Percentiles rank a stretch among this genome's conserved stretches.
phyloP scores from a whole-genome alignment of 2,888 invertebrate species.

The Ennomos fuscantarius region DNA sequence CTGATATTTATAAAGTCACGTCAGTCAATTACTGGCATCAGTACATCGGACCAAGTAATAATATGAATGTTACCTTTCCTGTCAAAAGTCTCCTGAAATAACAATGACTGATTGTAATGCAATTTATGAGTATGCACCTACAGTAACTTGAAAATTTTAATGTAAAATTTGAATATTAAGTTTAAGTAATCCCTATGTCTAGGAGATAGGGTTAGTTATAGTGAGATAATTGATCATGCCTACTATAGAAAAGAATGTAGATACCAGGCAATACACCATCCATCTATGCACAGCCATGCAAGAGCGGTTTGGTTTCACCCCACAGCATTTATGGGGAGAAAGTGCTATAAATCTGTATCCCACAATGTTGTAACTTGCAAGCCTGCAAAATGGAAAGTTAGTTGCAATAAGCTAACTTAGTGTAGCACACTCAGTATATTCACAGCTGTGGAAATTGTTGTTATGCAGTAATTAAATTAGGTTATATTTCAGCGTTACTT shows the following conservation, averaged over 20 bases:
- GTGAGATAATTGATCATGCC: too few species aligned
- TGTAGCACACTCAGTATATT: slow-evolving; percentile 5
- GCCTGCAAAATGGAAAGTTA: slow-evolving; percentile 37
- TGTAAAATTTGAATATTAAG: too few species aligned
- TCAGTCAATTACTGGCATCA: not conserved
- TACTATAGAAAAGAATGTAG: too few species aligned
- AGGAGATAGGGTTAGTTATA: too few species aligned
- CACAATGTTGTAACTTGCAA: slow-evolving; percentile 33
- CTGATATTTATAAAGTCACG: not conserved
- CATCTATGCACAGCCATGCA: slow-evolving; percentile 11
- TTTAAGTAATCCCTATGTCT: too few species aligned
- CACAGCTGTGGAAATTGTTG: not conserved
- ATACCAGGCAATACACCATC: too few species aligned
- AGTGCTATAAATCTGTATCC: slow-evolving; percentile 47
- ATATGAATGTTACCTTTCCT: too few species aligned
- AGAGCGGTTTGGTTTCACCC: slow-evolving; percentile 45
- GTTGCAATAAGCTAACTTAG: not conserved
- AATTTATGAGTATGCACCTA: too few species aligned
- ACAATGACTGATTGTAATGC: too few species aligned
- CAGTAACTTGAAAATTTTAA: too few species aligned
- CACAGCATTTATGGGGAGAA: slow-evolving; percentile 53
- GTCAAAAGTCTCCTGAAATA: too few species aligned
- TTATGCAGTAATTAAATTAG: not conserved
- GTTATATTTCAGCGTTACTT: not conserved
- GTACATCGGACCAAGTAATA: too few species aligned